These are phyloP conservation scores for Andrena marginata DNA, from an alignment of 2,888 invertebrate genomes.

Conservation along the genomic window DNA sequence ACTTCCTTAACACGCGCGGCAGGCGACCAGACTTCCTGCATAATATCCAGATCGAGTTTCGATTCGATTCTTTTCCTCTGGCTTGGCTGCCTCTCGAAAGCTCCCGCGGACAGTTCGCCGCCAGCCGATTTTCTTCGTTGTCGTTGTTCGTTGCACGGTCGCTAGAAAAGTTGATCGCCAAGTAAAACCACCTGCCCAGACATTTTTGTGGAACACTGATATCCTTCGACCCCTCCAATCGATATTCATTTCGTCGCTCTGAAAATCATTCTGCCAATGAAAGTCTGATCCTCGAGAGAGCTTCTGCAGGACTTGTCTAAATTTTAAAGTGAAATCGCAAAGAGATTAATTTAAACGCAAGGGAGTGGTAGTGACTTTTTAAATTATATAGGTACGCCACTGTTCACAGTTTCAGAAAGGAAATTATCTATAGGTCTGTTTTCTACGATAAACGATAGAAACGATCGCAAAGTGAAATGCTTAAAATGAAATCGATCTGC, in stretches of 20 bases:
- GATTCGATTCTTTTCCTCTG: conserved; percentile 62
- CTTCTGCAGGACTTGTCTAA: too few species aligned
- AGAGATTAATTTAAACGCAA: too few species aligned
- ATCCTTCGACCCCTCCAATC: not conserved
- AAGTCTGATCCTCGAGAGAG: too few species aligned
- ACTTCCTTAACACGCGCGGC: conserved; percentile 41
- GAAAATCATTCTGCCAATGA: not conserved
- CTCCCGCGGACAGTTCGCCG: conserved; percentile 11
- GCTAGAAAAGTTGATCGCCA: conserved; percentile 25
- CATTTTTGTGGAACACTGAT: not conserved
- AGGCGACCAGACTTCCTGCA: conserved; percentile 69
- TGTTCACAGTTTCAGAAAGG: too few species aligned
- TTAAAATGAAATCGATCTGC: too few species aligned
- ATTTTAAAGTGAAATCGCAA: too few species aligned
- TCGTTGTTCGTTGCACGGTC: conserved; percentile 11
- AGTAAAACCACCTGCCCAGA: not conserved
- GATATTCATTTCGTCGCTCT: not conserved
- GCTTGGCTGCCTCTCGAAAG: conserved; percentile 24
- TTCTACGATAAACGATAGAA: too few species aligned
- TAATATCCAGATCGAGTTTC: conserved; percentile 73
- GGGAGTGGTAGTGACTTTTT: too few species aligned
- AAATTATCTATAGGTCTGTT: too few species aligned
- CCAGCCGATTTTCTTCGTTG: conserved; percentile 14
- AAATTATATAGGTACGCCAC: too few species aligned
- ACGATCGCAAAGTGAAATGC: too few species aligned